Evolutionary conservation across 2,797 vertebrate genomes (phyloP).

Genomic region (Enteromius trimaculatus): DNA sequence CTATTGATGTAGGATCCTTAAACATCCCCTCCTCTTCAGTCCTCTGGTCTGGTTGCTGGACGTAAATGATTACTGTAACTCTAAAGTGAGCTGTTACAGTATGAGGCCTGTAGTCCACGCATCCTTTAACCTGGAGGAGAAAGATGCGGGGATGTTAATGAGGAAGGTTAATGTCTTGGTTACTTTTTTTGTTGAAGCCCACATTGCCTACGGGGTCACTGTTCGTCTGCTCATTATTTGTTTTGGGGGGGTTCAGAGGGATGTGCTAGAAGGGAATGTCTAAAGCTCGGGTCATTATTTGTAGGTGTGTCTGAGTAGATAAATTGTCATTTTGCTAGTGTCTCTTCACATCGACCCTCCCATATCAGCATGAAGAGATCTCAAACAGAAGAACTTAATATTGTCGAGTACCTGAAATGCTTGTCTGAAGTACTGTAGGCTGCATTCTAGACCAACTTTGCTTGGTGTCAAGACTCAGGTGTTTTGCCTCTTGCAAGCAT

Average conservation of each 20-base stretch:
- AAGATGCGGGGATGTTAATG: slow-evolving; percentile 34
- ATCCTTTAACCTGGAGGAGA: slow-evolving; percentile 48
- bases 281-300: background rate
- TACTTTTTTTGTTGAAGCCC: slow-evolving; percentile 3
- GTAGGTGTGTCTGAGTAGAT: background rate
- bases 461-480: slow-evolving; percentile 18
- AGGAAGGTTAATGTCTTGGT: background rate
- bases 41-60: slow-evolving; percentile 59
- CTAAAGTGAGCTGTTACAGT: slow-evolving; percentile 64
- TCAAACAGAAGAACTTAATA: background rate
- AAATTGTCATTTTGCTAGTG: background rate
- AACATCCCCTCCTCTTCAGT: slow-evolving; percentile 48
- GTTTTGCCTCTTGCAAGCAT: background rate
- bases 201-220: slow-evolving; percentile 14
- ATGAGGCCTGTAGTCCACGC: slow-evolving; percentile 68
- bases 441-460: background rate
- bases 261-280: background rate
- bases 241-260: background rate
- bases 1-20: background rate
- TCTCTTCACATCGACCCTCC: background rate
- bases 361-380: background rate
- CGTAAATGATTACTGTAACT: slow-evolving; percentile 74
- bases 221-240: background rate
- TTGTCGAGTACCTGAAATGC: background rate
- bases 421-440: background rate